Evolutionary conservation across 2,888 invertebrate species (phyloP).

Genomic region (Hirtodrosophila duncani): DNA sequence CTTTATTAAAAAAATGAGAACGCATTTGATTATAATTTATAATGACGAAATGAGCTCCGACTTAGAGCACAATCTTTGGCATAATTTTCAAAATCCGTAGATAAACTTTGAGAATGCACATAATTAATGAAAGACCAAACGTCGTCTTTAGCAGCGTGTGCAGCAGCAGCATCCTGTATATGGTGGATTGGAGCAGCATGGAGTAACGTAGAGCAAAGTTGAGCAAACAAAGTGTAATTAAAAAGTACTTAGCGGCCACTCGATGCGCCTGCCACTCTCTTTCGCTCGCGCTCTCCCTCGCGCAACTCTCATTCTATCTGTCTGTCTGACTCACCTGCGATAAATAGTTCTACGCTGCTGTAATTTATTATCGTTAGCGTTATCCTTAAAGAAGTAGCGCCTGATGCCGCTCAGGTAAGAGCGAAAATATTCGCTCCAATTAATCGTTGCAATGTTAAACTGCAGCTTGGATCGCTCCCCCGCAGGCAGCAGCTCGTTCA

Average conservation of each 20-base stretch:
- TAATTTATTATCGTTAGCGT: slow-evolving; percentile 78
- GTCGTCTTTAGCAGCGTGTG: slow-evolving; percentile 76
- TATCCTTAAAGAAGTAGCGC: slow-evolving; percentile 84
- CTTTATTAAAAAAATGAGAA: slow-evolving; percentile 46
- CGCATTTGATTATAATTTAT: slow-evolving; percentile 58
- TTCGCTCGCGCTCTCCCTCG: slow-evolving; percentile 8
- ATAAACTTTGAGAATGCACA: slow-evolving; percentile 74
- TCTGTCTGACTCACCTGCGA: slow-evolving; percentile 69
- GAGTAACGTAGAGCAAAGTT: slow-evolving; percentile 28
- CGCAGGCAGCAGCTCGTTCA: slow-evolving; percentile 69
- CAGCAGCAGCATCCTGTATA: slow-evolving; percentile 25
- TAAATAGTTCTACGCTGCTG: slow-evolving; percentile 75
- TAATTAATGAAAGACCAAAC: slow-evolving; percentile 74
- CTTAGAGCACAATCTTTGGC: slow-evolving; percentile 62
- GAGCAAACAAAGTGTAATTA: slow-evolving; percentile 70
- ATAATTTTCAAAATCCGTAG: slow-evolving; percentile 72
- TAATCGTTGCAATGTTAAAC: slow-evolving; percentile 82
- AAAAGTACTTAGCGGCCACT: slow-evolving; percentile 64
- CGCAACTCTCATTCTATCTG: not conserved
- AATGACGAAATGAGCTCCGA: slow-evolving; percentile 25
- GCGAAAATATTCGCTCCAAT: slow-evolving; percentile 84
- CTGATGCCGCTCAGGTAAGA: slow-evolving; percentile 84
- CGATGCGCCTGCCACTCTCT: not conserved
- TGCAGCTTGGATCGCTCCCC: slow-evolving; percentile 69
- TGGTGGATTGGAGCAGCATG: not conserved